Evolutionary conservation across 2,113 vertebrate species (phyloP).

Genomic region (Clarias magur): DNA sequence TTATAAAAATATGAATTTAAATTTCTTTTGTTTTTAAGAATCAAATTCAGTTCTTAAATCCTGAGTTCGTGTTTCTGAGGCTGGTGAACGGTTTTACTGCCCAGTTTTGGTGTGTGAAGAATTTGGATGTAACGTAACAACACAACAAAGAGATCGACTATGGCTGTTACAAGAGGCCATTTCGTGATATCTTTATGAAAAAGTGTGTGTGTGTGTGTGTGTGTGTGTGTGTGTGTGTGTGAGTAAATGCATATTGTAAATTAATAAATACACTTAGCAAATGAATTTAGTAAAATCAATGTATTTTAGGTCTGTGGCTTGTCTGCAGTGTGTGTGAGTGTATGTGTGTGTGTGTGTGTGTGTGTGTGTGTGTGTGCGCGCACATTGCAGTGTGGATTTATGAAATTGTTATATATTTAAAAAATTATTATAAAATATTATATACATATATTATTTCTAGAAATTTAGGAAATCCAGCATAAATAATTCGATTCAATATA

Average conservation of each 20-base stretch:
- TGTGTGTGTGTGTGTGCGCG: background rate
- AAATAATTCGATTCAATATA: no score
- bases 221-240: background rate
- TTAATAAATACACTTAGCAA: background rate
- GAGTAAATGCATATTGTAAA: background rate
- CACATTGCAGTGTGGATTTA: no score
- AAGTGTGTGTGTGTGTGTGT: background rate
- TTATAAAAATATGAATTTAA: background rate
- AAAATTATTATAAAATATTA: no score
- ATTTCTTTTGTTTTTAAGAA: background rate
- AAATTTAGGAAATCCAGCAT: no score
- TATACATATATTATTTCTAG: no score
- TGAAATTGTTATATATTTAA: no score
- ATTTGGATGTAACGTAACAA: background rate
- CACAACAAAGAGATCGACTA: background rate
- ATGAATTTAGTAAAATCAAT: background rate
- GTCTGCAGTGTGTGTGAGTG: background rate
- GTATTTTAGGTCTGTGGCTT: background rate
- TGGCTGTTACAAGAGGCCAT: no score
- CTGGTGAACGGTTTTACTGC: background rate
- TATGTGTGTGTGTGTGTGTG: constrained; percentile 43
- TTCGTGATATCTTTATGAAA: background rate
- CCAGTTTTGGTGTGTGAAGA: background rate
- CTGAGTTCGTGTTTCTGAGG: background rate
- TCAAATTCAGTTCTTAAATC: background rate